These are phyloP conservation scores for Pantala flavescens DNA, from an alignment of 1,140 invertebrate species.

Conservation along the genomic window DNA sequence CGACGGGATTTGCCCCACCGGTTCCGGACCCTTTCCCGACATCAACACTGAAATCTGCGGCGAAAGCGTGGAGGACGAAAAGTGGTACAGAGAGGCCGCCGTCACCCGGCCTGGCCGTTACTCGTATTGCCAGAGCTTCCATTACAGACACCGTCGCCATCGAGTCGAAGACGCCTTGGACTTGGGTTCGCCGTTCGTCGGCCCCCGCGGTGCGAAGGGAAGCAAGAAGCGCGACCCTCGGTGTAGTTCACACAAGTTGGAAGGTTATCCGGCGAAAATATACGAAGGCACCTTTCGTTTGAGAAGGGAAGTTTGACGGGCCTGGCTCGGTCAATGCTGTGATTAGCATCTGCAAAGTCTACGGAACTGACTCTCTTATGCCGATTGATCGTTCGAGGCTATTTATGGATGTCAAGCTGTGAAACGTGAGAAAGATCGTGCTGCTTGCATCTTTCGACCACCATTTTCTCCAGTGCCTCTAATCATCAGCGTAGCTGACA, in stretches of 20 bases:
- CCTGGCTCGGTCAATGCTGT: not conserved
- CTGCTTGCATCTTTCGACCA: not conserved
- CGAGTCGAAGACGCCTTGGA: not conserved
- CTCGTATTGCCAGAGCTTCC: not conserved
- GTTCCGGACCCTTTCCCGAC: not conserved
- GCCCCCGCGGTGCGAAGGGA: not conserved
- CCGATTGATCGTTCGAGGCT: not conserved
- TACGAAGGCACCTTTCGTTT: not conserved
- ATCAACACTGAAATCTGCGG: not conserved
- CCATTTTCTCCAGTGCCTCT: slow-evolving; percentile 6
- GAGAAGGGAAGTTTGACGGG: not conserved
- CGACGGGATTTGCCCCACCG: not conserved
- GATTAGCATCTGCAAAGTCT: not conserved
- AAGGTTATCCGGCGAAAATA: not conserved
- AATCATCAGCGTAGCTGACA: not conserved
- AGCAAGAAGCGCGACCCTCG: not conserved
- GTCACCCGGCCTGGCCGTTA: not conserved
- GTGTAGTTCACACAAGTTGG: not conserved
- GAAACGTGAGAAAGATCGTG: not conserved
- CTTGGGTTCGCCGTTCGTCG: not conserved
- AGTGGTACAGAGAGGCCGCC: not conserved
- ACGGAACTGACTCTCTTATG: not conserved
- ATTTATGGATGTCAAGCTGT: not conserved
- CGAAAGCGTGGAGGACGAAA: not conserved
- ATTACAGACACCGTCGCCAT: not conserved